These are phyloP conservation scores for Nomada goodeniana DNA, from an alignment of 2,888 invertebrate species.

Conservation along the genomic window DNA sequence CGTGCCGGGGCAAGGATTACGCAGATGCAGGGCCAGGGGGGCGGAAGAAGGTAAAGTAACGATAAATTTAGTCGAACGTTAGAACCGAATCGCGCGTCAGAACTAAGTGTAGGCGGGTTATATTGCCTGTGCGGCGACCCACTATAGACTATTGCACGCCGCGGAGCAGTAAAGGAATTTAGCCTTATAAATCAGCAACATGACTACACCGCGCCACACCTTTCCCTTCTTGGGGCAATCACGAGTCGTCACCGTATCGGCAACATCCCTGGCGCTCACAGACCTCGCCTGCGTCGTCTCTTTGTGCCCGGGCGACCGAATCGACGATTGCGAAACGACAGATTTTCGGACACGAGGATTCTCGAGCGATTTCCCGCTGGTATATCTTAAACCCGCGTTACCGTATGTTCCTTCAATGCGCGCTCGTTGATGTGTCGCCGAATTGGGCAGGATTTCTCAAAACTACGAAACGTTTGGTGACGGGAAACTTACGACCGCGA, in stretches of 20 bases:
- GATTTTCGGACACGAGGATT: conserved; percentile 10
- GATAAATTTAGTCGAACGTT: conserved; percentile 73
- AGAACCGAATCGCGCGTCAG: conserved; percentile 73
- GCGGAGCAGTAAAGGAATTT: conserved; percentile 80
- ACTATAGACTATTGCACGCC: conserved; percentile 68
- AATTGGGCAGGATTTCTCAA: background rate
- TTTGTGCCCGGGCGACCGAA: conserved; percentile 14
- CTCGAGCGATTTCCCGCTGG: background rate
- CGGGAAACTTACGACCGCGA: conserved; percentile 45
- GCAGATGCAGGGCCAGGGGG: conserved; percentile 46
- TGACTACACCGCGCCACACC: conserved; percentile 83
- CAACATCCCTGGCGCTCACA: conserved; percentile 78
- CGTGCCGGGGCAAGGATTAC: conserved; percentile 39
- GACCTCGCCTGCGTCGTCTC: conserved; percentile 32
- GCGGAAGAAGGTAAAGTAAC: conserved; percentile 55
- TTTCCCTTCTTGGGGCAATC: conserved; percentile 85
- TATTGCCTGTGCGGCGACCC: conserved; percentile 65
- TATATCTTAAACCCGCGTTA: no score
- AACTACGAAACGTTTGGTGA: conserved; percentile 33
- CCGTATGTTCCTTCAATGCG: background rate
- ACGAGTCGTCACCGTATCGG: conserved; percentile 84
- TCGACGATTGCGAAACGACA: conserved; percentile 30
- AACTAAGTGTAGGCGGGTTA: conserved; percentile 73
- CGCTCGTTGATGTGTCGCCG: background rate
- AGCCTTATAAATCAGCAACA: conserved; percentile 84